Conservation (phyloP, 2,888 invertebrate species). For the Protonemura montana region DNA sequence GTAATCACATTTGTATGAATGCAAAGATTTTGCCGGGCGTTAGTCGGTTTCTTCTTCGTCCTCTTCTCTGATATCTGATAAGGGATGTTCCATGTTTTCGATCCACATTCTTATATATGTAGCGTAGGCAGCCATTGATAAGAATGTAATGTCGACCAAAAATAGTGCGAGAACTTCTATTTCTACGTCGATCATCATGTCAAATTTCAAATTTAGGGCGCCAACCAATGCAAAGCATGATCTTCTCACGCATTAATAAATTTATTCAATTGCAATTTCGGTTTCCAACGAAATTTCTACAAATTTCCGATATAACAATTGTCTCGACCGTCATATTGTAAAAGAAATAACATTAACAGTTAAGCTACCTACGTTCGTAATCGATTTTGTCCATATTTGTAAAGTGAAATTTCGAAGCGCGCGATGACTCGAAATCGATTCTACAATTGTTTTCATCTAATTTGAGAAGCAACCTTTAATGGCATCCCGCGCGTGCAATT, state of each 20-base stretch:
- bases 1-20: too few species aligned
- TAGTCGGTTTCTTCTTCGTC: background rate
- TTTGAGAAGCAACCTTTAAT: background rate
- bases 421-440: background rate
- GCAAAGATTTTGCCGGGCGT: too few species aligned
- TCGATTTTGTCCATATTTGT: background rate
- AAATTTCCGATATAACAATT: background rate
- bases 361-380: background rate
- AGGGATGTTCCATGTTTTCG: background rate
- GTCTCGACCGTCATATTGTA: background rate
- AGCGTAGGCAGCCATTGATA: background rate
- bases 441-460: slow-evolving; percentile 1
- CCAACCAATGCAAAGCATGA: too few species aligned
- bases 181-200: background rate
- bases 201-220: background rate
- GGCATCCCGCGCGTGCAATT: background rate
- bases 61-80: background rate
- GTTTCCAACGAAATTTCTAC: background rate
- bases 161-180: background rate
- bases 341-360: background rate
- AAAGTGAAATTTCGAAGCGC: background rate
- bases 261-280: background rate
- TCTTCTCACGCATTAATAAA: background rate
- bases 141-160: background rate
- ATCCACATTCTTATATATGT: background rate